Conservation (phyloP, 37 sponge, comb jelly and placozoan genomes). For the Diacarnus erythraeanus region DNA sequence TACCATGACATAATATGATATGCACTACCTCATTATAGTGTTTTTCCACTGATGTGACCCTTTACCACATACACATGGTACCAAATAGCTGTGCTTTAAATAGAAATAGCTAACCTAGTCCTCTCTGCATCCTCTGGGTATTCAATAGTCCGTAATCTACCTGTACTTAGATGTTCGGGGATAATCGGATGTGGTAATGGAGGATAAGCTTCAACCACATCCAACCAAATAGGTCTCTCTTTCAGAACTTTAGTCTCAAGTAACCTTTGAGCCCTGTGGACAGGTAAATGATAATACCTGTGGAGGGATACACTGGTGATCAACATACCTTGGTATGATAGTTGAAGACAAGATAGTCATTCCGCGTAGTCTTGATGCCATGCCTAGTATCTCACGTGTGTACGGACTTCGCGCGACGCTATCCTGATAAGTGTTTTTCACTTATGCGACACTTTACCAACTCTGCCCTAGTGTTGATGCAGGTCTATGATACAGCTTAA, state of each 20-base stretch:
- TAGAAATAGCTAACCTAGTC: no score
- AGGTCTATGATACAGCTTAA: no score
- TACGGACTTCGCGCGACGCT: no score
- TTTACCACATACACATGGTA: no score
- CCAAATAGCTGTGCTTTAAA: no score
- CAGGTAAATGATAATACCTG: neutral
- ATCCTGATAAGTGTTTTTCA: no score
- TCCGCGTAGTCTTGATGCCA: constrained; percentile 3
- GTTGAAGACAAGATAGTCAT: constrained; percentile 15
- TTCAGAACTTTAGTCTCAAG: constrained; percentile 56
- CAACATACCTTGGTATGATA: neutral
- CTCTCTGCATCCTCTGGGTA: constrained; percentile 44
- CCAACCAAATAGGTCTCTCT: constrained; percentile 71
- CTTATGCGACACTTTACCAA: neutral
- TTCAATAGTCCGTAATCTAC: constrained; percentile 12
- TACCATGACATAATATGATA: no score
- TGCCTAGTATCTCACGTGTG: neutral
- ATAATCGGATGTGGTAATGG: constrained; percentile 32
- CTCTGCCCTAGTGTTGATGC: neutral
- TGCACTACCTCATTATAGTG: no score
- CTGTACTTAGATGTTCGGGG: constrained; percentile 12
- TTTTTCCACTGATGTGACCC: no score
- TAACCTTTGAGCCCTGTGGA: constrained; percentile 35
- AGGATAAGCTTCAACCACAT: constrained; percentile 77
- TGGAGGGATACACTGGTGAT: no score